Conservation (phyloP, 2,888 invertebrate genomes). For the Sesia bembeciformis region DNA sequence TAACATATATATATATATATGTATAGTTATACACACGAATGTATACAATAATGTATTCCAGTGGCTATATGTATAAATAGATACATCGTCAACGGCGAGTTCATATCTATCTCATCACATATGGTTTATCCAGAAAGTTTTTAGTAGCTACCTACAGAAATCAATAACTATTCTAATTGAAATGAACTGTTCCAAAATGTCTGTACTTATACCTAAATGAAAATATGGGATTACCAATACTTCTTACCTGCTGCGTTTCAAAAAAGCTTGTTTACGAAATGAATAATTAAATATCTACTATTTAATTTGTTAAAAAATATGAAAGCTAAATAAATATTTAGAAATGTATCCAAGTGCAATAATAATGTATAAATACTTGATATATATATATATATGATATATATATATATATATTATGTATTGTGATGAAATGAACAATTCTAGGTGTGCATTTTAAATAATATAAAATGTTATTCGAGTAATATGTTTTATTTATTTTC, state of each 20-base stretch:
- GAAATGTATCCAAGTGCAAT: slow-evolving; percentile 61
- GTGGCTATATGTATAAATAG: too few species aligned
- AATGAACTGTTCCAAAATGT: too few species aligned
- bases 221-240: slow-evolving; percentile 25
- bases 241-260: neutral
- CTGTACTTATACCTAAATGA: slow-evolving; percentile 14
- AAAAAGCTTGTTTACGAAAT: neutral
- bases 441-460: slow-evolving; percentile 72
- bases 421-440: slow-evolving; percentile 59
- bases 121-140: too few species aligned
- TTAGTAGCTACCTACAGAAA: too few species aligned
- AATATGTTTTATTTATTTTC: slow-evolving; percentile 22
- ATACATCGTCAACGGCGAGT: too few species aligned
- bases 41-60: too few species aligned
- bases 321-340: slow-evolving; percentile 23
- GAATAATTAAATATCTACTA: neutral
- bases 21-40: too few species aligned
- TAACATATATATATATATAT: too few species aligned
- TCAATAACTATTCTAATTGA: too few species aligned
- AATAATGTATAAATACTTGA: slow-evolving; percentile 43
- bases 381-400: slow-evolving; percentile 13
- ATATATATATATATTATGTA: slow-evolving; percentile 53
- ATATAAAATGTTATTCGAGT: slow-evolving; percentile 67
- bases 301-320: neutral
- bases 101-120: too few species aligned